These are phyloP conservation scores for Seira ritae DNA, from an alignment of 2,888 invertebrate genomes.

Conservation along the genomic window DNA sequence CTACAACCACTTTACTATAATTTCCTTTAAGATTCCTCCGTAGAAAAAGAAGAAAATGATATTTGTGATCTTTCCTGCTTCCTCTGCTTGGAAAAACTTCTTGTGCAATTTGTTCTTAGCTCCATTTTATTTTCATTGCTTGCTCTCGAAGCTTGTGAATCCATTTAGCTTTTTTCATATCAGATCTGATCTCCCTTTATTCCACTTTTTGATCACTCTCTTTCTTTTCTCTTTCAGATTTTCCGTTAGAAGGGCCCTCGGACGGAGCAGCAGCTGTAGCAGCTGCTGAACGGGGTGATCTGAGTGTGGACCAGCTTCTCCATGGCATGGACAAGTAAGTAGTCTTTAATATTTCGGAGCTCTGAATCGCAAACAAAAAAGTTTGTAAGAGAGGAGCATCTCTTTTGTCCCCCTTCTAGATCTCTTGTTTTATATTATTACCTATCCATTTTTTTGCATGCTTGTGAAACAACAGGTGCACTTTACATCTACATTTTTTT, in stretches of 20 bases:
- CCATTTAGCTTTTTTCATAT: slow-evolving; percentile 28
- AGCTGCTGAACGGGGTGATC: slow-evolving; percentile 65
- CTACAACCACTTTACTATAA: too few relatives aligned
- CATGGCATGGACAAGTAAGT: slow-evolving; percentile 73
- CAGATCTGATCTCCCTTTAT: slow-evolving; percentile 32
- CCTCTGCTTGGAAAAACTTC: background rate
- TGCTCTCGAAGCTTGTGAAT: slow-evolving; percentile 37
- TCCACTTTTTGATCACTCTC: slow-evolving; percentile 9
- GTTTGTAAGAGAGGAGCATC: background rate
- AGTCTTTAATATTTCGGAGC: slow-evolving; percentile 18
- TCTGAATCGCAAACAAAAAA: background rate
- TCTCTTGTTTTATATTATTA: background rate
- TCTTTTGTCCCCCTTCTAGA: slow-evolving; percentile 59
- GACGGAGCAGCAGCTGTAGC: slow-evolving; percentile 49
- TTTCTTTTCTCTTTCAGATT: slow-evolving; percentile 63
- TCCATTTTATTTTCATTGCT: background rate
- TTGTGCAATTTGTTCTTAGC: slow-evolving; percentile 1
- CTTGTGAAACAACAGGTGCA: background rate
- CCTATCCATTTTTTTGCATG: background rate
- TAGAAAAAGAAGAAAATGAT: too few relatives aligned
- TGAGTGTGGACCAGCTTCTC: slow-evolving; percentile 70
- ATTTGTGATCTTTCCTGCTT: too few relatives aligned
- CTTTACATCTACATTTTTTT: background rate
- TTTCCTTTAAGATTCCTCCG: too few relatives aligned
- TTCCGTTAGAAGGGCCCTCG: slow-evolving; percentile 70